phyloP scores from a whole-genome alignment of 2,888 invertebrate genomes.

The Himalopsyche tibetana region DNA sequence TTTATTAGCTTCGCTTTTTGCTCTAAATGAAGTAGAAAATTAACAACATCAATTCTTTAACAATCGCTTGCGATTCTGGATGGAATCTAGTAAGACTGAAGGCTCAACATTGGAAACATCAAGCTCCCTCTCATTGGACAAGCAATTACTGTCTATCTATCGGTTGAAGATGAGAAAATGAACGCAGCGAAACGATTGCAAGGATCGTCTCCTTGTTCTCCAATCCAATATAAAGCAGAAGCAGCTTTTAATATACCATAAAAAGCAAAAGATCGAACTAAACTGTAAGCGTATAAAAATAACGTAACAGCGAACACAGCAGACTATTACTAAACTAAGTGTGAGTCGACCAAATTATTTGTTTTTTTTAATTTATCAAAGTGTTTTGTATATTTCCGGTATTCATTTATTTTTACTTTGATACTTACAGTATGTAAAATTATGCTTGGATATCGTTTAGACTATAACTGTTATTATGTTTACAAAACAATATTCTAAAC shows the following conservation, averaged over 20 bases:
- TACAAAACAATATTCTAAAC: too few species aligned
- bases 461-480: too few species aligned
- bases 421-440: too few species aligned
- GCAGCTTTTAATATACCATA: conserved; percentile 38
- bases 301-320: not conserved
- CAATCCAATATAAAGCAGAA: conserved; percentile 20
- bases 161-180: conserved; percentile 46
- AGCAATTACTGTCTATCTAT: conserved; percentile 63
- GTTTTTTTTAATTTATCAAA: too few species aligned
- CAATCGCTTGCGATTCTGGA: not conserved
- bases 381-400: too few species aligned
- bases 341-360: too few species aligned
- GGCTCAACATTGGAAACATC: conserved; percentile 43
- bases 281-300: conserved; percentile 1
- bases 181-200: conserved; percentile 38
- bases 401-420: too few species aligned
- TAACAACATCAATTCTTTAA: conserved; percentile 32
- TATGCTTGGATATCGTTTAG: too few species aligned
- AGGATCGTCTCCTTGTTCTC: not conserved
- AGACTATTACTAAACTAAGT: too few species aligned
- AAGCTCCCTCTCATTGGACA: conserved; percentile 59
- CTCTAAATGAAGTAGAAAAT: conserved; percentile 26
- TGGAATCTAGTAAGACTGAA: conserved; percentile 5
- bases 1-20: conserved; percentile 18
- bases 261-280: conserved; percentile 5